A percentile compares a stretch with the other conserved stretches of the same genome.
Evolutionary conservation across 2,888 invertebrate species (phyloP).

Genomic region (Troides oblongomaculatus): DNA sequence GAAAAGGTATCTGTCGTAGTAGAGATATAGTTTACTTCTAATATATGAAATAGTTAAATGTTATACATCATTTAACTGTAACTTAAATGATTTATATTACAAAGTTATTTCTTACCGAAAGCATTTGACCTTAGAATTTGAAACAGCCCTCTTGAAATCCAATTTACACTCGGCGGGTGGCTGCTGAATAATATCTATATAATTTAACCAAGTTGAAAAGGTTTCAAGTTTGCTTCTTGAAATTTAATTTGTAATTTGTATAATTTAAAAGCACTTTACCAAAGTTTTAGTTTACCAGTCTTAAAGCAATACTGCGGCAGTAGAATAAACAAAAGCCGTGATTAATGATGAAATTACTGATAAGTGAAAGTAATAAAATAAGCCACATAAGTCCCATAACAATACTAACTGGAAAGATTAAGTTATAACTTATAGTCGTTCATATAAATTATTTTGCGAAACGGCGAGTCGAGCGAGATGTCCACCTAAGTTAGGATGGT

Average conservation of each 20-base stretch:
- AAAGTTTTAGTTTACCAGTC: neutral
- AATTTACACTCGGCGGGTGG: conserved; percentile 4
- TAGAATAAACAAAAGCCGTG: neutral
- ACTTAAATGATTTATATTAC: too few species aligned
- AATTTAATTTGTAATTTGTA: neutral
- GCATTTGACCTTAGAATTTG: neutral
- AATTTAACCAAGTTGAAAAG: neutral
- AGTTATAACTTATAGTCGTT: too few species aligned
- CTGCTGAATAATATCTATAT: neutral
- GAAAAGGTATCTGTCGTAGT: too few species aligned
- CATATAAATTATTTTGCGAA: too few species aligned
- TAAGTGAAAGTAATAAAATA: neutral
- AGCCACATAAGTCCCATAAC: neutral
- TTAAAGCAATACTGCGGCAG: neutral
- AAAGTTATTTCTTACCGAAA: neutral
- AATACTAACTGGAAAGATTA: neutral
- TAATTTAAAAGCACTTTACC: neutral
- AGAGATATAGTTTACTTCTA: too few species aligned
- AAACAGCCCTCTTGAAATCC: conserved; percentile 2
- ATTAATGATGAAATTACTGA: neutral
- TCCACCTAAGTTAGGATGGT: too few species aligned
- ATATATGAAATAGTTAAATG: too few species aligned
- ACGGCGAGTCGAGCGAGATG: too few species aligned
- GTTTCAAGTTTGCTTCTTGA: neutral
- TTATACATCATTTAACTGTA: too few species aligned